Evolutionary conservation across 2,888 invertebrate species (phyloP), one percentile per base, ranked within the genome.

Genomic region (Phanerotoma sp.): DNA sequence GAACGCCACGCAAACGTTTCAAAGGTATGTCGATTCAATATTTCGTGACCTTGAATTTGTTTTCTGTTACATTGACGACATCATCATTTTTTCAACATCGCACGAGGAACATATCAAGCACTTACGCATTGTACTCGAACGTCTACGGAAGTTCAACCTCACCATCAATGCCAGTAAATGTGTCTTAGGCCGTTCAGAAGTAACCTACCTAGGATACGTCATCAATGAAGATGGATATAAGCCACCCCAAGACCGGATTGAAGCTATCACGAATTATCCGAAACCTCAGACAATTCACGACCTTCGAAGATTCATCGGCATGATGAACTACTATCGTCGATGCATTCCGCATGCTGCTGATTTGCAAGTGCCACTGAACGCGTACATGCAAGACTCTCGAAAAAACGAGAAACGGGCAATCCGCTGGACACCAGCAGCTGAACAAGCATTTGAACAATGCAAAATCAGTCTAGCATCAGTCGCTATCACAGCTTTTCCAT

Each of bases 201-300:
- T 6, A 37, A 63, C 38, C 60, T 65, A 20, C 63, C 30, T 48
- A 3, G 38, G 38, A 7, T 48, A 48, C 15, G 25, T 4, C 57
- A 38, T 46, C 35, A 37, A 3, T 6, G 4, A 15, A 10, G 38
- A 20, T 18, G 38, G 38, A 10, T 38, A 38, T 18, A 38, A 15
- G 10, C 38, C 18, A 3, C 9, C 16, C 5, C 10, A 15, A 10
- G 16, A 38, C 5, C 38, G 38, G 18, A 18, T 38, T 6, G 38
- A 35, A 35, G 35, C 35, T 1, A 35, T 35, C 13, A 9, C 10
- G n/a, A 15, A n/a, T 6, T 35, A 35, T 15, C 35, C 35, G n/a
- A 35, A 35, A 13, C 35, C 35, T n/a, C 6, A 45, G 9, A 51
- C 51, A 2, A 30, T 56, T 2, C 5, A 15, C 5, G 51, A 56